Percentiles rank a stretch among this genome's conserved stretches.
These are phyloP conservation scores for Colostygia pectinataria DNA, from an alignment of 2,888 invertebrate genomes.

Conservation along the genomic window DNA sequence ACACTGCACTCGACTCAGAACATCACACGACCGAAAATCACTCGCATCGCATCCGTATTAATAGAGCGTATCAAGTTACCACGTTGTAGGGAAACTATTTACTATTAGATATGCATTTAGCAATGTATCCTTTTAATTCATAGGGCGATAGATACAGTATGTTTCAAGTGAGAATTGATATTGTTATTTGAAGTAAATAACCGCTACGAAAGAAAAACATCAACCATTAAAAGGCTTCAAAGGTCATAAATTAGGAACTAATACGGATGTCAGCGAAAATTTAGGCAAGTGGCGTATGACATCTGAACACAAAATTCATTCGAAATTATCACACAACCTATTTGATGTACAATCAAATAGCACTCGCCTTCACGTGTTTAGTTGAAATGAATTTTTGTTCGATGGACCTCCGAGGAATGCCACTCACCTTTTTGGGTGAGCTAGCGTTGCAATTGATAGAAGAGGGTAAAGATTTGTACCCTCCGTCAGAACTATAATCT, in stretches of 20 bases:
- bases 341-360: conserved; percentile 52
- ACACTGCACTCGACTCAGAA: conserved; percentile 30
- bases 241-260: no score
- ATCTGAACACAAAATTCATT: conserved; percentile 29
- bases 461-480: conserved; percentile 79
- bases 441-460: conserved; percentile 69
- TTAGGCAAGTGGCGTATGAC: conserved; percentile 11
- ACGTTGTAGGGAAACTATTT: neutral
- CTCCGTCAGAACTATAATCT: conserved; percentile 79
- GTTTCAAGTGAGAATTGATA: no score
- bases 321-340: conserved; percentile 42
- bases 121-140: no score
- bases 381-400: conserved; percentile 74
- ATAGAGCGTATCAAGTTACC: neutral
- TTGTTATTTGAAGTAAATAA: no score
- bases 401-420: conserved; percentile 74
- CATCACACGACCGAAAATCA: conserved; percentile 17
- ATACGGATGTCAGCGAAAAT: conserved; percentile 1
- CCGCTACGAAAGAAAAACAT: no score
- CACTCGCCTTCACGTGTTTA: conserved; percentile 75
- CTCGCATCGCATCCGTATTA: conserved; percentile 5
- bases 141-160: no score
- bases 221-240: no score
- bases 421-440: conserved; percentile 74
- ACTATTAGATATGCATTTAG: no score